These are phyloP conservation scores for Cassiopea xamachana DNA, from an alignment of 30 jellyfish, hydroid and myxozoan species.

Conservation along the genomic window DNA sequence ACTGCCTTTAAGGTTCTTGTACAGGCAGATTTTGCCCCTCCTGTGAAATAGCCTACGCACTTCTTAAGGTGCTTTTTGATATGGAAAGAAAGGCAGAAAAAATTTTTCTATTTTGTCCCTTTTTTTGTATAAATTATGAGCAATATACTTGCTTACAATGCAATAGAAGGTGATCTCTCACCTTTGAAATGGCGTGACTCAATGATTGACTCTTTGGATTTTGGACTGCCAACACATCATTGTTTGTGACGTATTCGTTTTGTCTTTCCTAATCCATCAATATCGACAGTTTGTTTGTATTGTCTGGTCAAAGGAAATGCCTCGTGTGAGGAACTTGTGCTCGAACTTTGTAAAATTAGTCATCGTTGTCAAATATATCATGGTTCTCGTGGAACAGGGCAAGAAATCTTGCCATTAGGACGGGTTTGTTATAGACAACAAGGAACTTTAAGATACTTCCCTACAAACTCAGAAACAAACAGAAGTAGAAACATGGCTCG, in stretches of 20 bases:
- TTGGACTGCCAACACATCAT: neutral
- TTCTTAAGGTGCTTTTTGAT: no score
- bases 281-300: no score
- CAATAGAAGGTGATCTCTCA: no score
- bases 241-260: conserved; percentile 5
- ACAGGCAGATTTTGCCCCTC: no score
- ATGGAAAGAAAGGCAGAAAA: no score
- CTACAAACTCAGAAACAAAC: neutral
- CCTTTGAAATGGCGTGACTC: no score
- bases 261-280: conserved; percentile 4
- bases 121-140: no score
- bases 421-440: neutral
- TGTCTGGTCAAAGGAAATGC: conserved; percentile 28
- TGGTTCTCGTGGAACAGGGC: neutral
- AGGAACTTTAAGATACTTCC: neutral
- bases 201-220: no score
- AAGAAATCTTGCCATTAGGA: neutral
- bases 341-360: conserved; percentile 3
- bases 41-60: no score
- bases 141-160: no score
- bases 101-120: no score
- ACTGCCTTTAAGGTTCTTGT: no score
- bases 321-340: conserved; percentile 22
- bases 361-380: conserved; percentile 30
- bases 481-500: neutral